Conservation (phyloP, 2,797 vertebrate genomes). For the Limosa lapponica region DNA sequence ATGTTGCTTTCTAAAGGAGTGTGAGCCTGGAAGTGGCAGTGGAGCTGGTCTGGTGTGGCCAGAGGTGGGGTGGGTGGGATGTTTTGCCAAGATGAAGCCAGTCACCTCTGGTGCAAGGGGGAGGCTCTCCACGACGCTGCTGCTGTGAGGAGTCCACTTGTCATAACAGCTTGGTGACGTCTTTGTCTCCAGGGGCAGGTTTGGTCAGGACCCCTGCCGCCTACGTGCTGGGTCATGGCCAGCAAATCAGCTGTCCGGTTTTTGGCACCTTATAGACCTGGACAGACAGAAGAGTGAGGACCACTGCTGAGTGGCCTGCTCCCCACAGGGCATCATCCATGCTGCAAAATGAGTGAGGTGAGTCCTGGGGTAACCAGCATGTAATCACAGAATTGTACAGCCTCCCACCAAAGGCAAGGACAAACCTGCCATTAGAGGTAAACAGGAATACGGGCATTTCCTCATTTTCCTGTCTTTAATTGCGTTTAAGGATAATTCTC, state of each 20-base stretch:
- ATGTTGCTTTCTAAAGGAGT: neutral
- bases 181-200: neutral
- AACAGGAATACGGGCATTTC: neutral
- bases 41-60: neutral
- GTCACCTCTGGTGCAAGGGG: too few relatives aligned
- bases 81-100: neutral
- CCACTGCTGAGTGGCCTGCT: neutral
- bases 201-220: neutral
- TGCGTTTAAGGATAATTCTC: neutral
- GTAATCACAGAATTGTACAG: neutral
- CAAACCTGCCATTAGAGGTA: neutral
- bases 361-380: neutral
- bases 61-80: neutral
- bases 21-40: neutral
- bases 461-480: neutral
- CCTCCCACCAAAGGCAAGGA: neutral
- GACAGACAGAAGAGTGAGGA: neutral
- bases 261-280: neutral
- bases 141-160: accelerated
- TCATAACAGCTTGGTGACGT: accelerated
- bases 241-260: neutral
- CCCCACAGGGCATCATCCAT: neutral
- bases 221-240: neutral
- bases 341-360: neutral
- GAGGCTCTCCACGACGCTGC: too few relatives aligned